Evolutionary conservation across 1,140 invertebrate species (phyloP).

Genomic region (Eciton burchellii): DNA sequence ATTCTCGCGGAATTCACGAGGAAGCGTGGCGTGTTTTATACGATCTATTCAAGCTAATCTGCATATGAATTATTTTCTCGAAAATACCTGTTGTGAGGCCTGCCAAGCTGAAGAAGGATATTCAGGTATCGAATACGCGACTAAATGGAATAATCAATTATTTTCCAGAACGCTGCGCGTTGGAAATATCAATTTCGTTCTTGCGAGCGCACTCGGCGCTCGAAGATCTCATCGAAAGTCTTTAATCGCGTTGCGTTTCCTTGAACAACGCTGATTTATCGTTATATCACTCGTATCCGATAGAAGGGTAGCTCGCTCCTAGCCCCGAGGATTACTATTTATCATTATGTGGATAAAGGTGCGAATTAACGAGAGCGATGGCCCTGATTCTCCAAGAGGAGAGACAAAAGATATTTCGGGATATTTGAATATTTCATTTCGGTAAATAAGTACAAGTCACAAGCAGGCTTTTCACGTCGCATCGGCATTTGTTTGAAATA

Average conservation of each 20-base stretch:
- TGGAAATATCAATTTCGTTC: neutral
- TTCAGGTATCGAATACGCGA: neutral
- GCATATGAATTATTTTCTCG: slow-evolving; percentile 60
- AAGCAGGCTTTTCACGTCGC: too few relatives aligned
- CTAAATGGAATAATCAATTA: neutral
- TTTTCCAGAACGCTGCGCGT: neutral
- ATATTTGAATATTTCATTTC: too few relatives aligned
- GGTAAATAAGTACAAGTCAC: too few relatives aligned
- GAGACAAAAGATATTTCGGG: too few relatives aligned
- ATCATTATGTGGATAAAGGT: too few relatives aligned
- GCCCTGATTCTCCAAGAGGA: too few relatives aligned
- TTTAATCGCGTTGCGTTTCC: too few relatives aligned
- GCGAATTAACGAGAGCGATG: too few relatives aligned
- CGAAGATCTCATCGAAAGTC: neutral
- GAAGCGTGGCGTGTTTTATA: slow-evolving; percentile 35
- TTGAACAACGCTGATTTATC: too few relatives aligned
- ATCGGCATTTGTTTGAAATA: slow-evolving; percentile 41
- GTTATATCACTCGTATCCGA: too few relatives aligned
- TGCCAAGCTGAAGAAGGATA: slow-evolving; percentile 17
- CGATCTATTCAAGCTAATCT: slow-evolving; percentile 40
- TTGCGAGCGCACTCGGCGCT: neutral
- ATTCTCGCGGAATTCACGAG: slow-evolving; percentile 30
- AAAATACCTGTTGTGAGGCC: slow-evolving; percentile 26
- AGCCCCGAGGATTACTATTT: too few relatives aligned
- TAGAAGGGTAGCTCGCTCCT: too few relatives aligned